phyloP scores from a whole-genome alignment of 2,113 vertebrate genomes.

The Stomatorhinus ivindoensis region DNA sequence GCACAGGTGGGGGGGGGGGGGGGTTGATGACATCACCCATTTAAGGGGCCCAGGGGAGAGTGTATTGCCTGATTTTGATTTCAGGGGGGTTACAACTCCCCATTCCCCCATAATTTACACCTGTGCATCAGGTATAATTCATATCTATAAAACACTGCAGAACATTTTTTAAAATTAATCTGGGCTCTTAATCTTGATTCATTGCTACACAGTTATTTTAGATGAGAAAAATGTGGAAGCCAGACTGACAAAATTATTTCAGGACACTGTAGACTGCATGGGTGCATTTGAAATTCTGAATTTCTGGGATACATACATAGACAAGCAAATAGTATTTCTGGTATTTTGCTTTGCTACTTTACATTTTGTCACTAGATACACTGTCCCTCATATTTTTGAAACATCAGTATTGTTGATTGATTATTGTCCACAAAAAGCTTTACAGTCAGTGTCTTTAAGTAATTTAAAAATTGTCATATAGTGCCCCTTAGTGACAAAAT shows the following conservation, averaged over 20 bases:
- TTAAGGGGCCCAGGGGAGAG: not conserved
- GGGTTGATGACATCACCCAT: not conserved
- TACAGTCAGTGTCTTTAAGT: not conserved
- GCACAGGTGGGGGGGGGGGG: too few species aligned
- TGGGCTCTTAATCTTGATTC: not conserved
- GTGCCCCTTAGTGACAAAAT: constrained; percentile 14
- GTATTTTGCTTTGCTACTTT: not conserved
- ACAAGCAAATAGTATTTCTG: not conserved
- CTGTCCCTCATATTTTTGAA: not conserved
- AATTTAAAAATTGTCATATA: not conserved
- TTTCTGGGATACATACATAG: not conserved
- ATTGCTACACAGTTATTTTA: not conserved
- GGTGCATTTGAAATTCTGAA: not conserved
- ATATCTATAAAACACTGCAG: not conserved
- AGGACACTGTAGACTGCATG: not conserved
- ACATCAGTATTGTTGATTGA: not conserved
- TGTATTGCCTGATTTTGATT: not conserved
- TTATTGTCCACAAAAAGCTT: not conserved
- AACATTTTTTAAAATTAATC: not conserved
- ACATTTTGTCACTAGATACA: not conserved
- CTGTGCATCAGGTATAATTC: not conserved
- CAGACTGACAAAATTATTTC: not conserved
- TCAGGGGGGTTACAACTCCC: not conserved
- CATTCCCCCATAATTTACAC: not conserved
- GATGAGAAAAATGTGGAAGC: not conserved